Percentiles rank a stretch among this genome's conserved stretches.
Conservation (phyloP, 1,140 invertebrate genomes). For the Phenacoccus solenopsis region DNA sequence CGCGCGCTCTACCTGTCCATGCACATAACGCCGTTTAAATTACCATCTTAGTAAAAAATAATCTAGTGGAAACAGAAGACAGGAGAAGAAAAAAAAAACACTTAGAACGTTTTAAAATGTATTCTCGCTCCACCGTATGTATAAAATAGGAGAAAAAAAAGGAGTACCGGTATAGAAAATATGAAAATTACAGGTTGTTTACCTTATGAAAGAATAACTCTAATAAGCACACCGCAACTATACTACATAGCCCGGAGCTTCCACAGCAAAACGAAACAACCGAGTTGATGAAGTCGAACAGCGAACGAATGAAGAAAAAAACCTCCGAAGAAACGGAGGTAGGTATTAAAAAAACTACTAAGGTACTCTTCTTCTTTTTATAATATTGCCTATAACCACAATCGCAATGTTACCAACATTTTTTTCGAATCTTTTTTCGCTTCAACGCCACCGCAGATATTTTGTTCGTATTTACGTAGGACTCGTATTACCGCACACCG, state of each 20-base stretch:
- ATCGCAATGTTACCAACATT: neutral
- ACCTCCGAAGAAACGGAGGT: no score
- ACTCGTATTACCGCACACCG: no score
- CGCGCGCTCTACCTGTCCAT: neutral
- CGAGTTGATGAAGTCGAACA: neutral
- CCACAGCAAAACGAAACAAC: no score
- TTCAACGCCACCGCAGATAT: no score
- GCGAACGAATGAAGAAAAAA: neutral
- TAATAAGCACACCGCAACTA: neutral
- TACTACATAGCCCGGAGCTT: neutral
- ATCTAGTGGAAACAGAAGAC: neutral
- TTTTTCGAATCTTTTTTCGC: neutral
- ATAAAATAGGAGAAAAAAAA: no score
- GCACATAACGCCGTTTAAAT: neutral
- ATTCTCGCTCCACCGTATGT: neutral
- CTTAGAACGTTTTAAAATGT: neutral
- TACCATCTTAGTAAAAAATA: no score
- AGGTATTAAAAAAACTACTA: conserved; percentile 4
- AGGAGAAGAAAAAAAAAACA: no score
- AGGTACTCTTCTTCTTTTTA: neutral
- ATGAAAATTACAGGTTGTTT: conserved; percentile 3
- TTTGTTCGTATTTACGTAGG: no score
- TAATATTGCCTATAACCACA: neutral
- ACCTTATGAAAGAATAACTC: neutral
- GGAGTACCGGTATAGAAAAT: neutral